Evolutionary conservation across 2,113 vertebrate species (phyloP), one percentile per base, ranked within the genome.

Genomic region (Prietella phreatophila): DNA sequence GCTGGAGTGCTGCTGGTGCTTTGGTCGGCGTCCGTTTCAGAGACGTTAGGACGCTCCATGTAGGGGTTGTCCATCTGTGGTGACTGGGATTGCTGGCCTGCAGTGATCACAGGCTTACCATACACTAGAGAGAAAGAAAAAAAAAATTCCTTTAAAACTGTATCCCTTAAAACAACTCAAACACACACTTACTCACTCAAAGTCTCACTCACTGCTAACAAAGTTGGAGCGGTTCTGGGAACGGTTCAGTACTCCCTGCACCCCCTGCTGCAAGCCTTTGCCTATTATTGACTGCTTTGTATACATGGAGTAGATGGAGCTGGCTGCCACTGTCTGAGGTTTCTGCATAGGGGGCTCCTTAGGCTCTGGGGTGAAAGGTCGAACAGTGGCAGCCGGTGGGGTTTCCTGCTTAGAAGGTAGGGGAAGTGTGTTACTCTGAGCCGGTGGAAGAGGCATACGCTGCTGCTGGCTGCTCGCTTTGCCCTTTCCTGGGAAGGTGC

Each of bases 291-390:
- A 91, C 84, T 97, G 97, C 85, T 99, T 96, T 0, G 98, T 99
- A 86, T 99, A 99, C 98, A 99, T 99, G 91, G 97, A 97, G 86
- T 99, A 99, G 90, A 99, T 99, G 36, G 97, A 99, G 93, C 97
- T 99, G 50, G 97, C 91, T 0, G 97, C 96, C 90, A 97, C 93
- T 0, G 95, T 98, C 88, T 97, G 96, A 7, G 98, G 98, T 85
- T 99, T 98, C 58, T 93, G 94, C 90, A 99, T 92, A 0, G 94
- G 90, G 81, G 96, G 93, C 0, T 96, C 94, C 0, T 96, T 96
- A 53, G 93, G 93, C 91, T 99, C 98, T 0, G 98, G 97, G 0
- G 97, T 99, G 90, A 99, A 99, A 67, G 98, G 98, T 65, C 97
- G 96, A 39, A 99, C 97, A 0, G 98, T 96, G 39, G 96, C 97